These are phyloP conservation scores for Eulimnadia texana DNA, from an alignment of 1,140 invertebrate genomes.

Conservation along the genomic window DNA sequence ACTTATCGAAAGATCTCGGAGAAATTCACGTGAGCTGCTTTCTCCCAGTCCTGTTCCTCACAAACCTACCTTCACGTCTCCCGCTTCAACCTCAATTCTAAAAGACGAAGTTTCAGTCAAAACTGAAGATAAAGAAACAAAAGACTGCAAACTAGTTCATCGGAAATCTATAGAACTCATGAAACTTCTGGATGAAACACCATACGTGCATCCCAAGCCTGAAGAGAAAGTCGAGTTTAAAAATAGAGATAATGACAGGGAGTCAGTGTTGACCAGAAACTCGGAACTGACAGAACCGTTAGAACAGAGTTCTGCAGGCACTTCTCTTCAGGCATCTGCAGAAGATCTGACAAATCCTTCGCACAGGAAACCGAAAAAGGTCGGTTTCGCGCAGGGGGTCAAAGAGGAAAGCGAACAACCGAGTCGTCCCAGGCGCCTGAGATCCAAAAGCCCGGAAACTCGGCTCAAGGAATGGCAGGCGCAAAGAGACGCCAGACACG, in stretches of 20 bases:
- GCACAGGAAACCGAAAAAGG: slow-evolving; percentile 9
- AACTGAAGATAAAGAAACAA: not conserved
- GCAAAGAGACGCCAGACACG: not conserved
- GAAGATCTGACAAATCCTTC: slow-evolving; percentile 9
- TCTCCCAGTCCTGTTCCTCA: not conserved
- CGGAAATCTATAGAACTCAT: slow-evolving; percentile 13
- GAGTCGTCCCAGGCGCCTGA: slow-evolving; percentile 1
- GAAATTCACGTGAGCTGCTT: not conserved
- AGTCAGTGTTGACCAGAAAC: not conserved
- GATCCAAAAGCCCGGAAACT: slow-evolving; percentile 12
- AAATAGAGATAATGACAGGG: not conserved
- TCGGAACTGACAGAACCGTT: not conserved
- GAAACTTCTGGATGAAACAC: slow-evolving; percentile 13
- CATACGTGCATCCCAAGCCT: slow-evolving; percentile 1
- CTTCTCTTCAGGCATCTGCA: slow-evolving; percentile 6
- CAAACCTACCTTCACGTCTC: not conserved
- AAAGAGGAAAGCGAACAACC: slow-evolving; percentile 14
- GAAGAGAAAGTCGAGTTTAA: not conserved
- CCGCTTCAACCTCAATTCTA: not conserved
- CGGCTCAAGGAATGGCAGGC: slow-evolving; percentile 13
- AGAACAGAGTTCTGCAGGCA: slow-evolving; percentile 3
- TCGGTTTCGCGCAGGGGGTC: slow-evolving; percentile 7
- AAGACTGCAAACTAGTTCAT: not conserved
- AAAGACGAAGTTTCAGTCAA: not conserved
- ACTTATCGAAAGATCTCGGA: not conserved